phyloP scores from a whole-genome alignment of 2,888 invertebrate species.

The Pterostichus madidus region DNA sequence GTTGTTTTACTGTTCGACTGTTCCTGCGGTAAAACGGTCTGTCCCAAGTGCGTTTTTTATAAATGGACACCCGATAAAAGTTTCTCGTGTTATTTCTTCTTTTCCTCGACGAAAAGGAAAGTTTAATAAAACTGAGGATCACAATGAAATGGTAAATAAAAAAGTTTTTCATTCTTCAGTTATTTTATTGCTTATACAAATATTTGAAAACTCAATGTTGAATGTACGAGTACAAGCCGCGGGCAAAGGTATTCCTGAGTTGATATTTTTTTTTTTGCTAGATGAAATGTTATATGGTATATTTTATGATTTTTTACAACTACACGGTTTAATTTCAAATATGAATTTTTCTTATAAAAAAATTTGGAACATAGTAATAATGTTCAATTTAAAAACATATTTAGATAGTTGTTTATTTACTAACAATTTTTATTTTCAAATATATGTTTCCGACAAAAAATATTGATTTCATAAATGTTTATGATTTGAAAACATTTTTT shows the following conservation, averaged over 20 bases:
- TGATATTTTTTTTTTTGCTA: neutral
- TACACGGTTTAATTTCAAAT: too few relatives aligned
- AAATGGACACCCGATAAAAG: constrained; percentile 51
- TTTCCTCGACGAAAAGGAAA: constrained; percentile 12
- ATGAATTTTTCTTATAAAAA: too few relatives aligned
- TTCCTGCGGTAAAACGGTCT: constrained; percentile 24
- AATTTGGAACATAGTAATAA: too few relatives aligned
- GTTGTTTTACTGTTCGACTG: constrained; percentile 37
- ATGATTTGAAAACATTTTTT: too few relatives aligned
- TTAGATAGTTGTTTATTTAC: too few relatives aligned
- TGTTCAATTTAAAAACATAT: too few relatives aligned
- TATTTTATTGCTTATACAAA: constrained; percentile 9
- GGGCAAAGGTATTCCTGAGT: neutral
- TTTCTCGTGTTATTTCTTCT: constrained; percentile 33
- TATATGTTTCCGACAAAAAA: too few relatives aligned
- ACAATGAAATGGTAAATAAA: constrained; percentile 31
- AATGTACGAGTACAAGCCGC: too few relatives aligned
- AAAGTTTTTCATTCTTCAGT: neutral
- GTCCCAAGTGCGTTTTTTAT: constrained; percentile 44
- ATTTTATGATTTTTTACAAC: too few relatives aligned
- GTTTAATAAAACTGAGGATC: constrained; percentile 30
- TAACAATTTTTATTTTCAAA: too few relatives aligned
- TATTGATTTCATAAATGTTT: too few relatives aligned
- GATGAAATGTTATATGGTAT: too few relatives aligned
- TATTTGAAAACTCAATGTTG: neutral